Percentiles rank a stretch among this genome's conserved stretches.
phyloP scores from a whole-genome alignment of 2,888 invertebrate species.

The Timandra comae region DNA sequence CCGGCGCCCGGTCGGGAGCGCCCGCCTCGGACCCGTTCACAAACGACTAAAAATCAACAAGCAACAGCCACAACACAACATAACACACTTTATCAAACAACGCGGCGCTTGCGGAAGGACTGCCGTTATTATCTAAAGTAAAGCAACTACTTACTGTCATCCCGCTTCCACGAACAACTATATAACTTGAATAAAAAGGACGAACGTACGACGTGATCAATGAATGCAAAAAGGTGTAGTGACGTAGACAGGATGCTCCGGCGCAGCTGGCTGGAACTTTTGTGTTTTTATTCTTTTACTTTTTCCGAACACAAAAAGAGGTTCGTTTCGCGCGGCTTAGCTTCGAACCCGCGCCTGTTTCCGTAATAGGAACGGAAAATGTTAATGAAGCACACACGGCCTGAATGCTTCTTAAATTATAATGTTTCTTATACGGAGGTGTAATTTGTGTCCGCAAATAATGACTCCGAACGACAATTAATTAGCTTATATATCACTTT shows the following conservation, averaged over 20 bases:
- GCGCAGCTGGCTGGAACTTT: conserved; percentile 73
- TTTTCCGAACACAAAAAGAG: conserved; percentile 57
- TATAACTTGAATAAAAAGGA: conserved; percentile 38
- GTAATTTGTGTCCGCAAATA: conserved; percentile 49
- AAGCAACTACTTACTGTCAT: conserved; percentile 38
- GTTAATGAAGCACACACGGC: conserved; percentile 57
- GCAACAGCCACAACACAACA: conserved; percentile 49
- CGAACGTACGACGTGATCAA: conserved; percentile 48
- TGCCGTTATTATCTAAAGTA: conserved; percentile 56
- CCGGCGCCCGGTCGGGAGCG: conserved; percentile 24
- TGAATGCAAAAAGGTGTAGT: conserved; percentile 62
- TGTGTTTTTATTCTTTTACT: conserved; percentile 52
- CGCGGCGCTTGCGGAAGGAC: conserved; percentile 58
- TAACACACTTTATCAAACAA: conserved; percentile 55
- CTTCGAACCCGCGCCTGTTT: conserved; percentile 54
- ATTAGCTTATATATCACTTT: conserved; percentile 37
- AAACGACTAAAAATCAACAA: conserved; percentile 49
- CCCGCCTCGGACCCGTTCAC: conserved; percentile 30
- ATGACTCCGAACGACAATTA: conserved; percentile 41
- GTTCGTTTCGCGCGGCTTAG: conserved; percentile 67
- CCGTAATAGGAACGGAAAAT: conserved; percentile 69
- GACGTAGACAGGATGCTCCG: conserved; percentile 71
- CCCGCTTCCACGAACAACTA: conserved; percentile 34
- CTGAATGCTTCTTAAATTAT: conserved; percentile 51
- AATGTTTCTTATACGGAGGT: conserved; percentile 31